Evolutionary conservation across 1,140 invertebrate genomes (phyloP).

Genomic region (Drosophila athabasca): DNA sequence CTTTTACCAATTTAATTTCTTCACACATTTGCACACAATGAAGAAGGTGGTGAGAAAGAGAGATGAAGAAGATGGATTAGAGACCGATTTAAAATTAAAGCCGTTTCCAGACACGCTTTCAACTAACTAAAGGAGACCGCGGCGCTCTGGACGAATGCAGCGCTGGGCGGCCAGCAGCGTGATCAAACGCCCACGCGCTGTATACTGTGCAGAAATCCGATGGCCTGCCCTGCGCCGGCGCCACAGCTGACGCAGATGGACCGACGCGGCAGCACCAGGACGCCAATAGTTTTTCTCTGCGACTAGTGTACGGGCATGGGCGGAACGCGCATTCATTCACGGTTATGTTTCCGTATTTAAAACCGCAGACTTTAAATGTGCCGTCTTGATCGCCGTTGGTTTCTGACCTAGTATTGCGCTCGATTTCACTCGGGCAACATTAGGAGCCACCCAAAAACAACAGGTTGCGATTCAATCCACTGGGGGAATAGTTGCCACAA

Average conservation of each 20-base stretch:
- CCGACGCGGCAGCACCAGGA: constrained; percentile 27
- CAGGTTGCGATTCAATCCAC: constrained; percentile 42
- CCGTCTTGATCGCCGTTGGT: constrained; percentile 52
- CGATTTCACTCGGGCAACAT: constrained; percentile 45
- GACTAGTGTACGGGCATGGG: constrained; percentile 18
- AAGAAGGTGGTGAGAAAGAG: background rate
- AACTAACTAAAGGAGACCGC: constrained; percentile 69
- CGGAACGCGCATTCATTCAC: constrained; percentile 10
- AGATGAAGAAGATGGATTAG: too few relatives aligned
- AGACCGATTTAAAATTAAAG: background rate
- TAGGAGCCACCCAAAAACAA: constrained; percentile 25
- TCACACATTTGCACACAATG: constrained; percentile 55
- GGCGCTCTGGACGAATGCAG: constrained; percentile 67
- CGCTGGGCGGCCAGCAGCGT: constrained; percentile 58
- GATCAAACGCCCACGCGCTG: constrained; percentile 52
- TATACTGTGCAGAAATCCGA: constrained; percentile 65
- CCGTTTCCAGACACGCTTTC: constrained; percentile 1
- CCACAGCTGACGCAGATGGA: constrained; percentile 63
- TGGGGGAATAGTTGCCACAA: constrained; percentile 40
- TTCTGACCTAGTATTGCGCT: constrained; percentile 37
- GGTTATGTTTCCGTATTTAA: constrained; percentile 45
- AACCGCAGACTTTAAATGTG: constrained; percentile 61
- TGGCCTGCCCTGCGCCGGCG: constrained; percentile 38
- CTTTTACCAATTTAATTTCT: constrained; percentile 35
- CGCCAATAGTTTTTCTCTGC: constrained; percentile 64